phyloP scores from a whole-genome alignment of 2,797 vertebrate genomes.

The Anguilla obscura region DNA sequence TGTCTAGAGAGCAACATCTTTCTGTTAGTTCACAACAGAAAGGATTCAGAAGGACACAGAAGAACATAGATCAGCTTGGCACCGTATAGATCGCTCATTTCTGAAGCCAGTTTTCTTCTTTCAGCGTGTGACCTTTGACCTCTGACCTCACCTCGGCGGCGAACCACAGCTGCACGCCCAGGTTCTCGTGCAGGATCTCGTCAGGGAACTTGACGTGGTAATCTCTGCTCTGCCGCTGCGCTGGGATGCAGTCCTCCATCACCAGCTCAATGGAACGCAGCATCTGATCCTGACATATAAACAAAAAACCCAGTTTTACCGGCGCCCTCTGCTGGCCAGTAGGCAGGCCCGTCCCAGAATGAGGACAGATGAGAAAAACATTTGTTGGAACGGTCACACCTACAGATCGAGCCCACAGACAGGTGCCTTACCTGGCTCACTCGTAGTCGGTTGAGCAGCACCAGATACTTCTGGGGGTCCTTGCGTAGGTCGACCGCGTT shows the following conservation, averaged over 20 bases:
- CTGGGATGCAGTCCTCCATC: conserved; percentile 69
- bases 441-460: conserved; percentile 69
- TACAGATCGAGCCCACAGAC: background rate
- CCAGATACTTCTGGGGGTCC: conserved; percentile 68
- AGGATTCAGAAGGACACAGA: background rate
- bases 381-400: background rate
- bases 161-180: conserved; percentile 70
- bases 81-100: background rate
- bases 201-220: conserved; percentile 72
- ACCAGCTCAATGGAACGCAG: conserved; percentile 65
- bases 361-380: background rate
- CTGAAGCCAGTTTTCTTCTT: too few relatives aligned
- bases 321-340: background rate
- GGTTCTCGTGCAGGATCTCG: conserved; percentile 63
- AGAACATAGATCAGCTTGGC: background rate
- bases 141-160: conserved; percentile 65
- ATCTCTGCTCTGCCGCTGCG: conserved; percentile 62
- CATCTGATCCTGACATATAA: conserved; percentile 59
- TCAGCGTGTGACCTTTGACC: background rate
- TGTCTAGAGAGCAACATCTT: background rate
- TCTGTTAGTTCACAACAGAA: too few relatives aligned
- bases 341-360: background rate
- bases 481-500: conserved; percentile 62
- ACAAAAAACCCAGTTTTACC: background rate
- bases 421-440: background rate